Evolutionary conservation across 2,797 vertebrate species (phyloP), one percentile per base, ranked within the genome.

Genomic region (Clarias fuscus): DNA sequence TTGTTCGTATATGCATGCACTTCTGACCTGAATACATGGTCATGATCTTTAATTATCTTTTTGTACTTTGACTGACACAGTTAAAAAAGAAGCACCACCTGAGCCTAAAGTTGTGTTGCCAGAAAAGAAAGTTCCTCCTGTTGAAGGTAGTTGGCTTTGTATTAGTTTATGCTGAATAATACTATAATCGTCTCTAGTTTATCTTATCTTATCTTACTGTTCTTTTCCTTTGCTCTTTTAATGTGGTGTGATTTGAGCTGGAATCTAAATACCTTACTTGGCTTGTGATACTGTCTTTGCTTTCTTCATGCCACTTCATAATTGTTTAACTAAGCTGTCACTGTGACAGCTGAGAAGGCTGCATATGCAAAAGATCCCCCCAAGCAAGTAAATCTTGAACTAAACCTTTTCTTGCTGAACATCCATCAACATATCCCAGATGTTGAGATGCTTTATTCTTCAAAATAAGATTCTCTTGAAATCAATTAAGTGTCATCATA

Each of bases 101-200:
- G 70, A 88, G 13, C 61, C 79, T 86, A 80, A 83, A 53, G 68
- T 64, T n/a, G 71, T n/a, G 81, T 84, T 58, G 65, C 40, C 72
- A 81, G 93, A 94, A 92, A 27, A 95, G 92, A 94, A 93, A 88
- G 88, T 95, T 24, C 91, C 92, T 86, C 94, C 95, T 88, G 86
- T 89, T 81, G 94, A 96, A 96, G 95, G 96, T 96, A 96, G 76
- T 24, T 33, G 75, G 78, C 17, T 13, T 87, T 90, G 84, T 85
- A 84, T 67, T 87, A 27, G 33, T 65, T 48, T 18, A 18, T 43
- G 20, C 20, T 40, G 20, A 37, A 24, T 80, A 43, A 80, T 40
- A 22, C 40, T 79, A 24, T 6, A 65, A 1, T 48, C 24, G 65
- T 30, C 43, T 33, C 53, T 30, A 56, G 8, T 48, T 1, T 17